Conservation (phyloP, 1,140 invertebrate genomes). For the Hylyphantes graminicola region DNA sequence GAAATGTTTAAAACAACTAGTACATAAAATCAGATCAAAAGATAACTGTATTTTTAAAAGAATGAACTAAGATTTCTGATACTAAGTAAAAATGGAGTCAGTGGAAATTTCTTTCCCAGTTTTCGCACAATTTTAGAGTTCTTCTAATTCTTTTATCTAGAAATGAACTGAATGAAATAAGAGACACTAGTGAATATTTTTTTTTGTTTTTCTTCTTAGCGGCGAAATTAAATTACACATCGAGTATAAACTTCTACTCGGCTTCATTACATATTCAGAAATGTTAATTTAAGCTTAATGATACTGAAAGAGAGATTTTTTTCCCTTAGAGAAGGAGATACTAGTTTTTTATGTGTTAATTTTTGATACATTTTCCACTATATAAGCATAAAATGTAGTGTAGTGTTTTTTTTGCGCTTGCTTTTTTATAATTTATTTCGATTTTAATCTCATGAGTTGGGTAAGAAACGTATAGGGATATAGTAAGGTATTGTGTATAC, state of each 20-base stretch:
- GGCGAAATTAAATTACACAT: conserved; percentile 47
- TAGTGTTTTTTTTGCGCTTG: no score
- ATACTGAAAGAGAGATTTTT: conserved; percentile 16
- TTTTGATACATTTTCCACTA: neutral
- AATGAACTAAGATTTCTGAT: neutral
- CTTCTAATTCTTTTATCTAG: conserved; percentile 45
- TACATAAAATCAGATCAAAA: no score
- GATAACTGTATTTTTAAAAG: no score
- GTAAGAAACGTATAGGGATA: no score
- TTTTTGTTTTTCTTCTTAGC: neutral
- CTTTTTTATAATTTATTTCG: no score
- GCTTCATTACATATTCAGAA: conserved; percentile 44
- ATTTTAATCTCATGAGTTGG: no score
- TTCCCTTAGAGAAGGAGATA: neutral
- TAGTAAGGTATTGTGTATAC: no score
- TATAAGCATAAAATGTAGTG: neutral
- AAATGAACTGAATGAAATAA: conserved; percentile 41
- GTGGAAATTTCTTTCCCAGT: conserved; percentile 38
- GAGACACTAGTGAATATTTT: neutral
- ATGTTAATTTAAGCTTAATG: conserved; percentile 52
- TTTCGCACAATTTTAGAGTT: conserved; percentile 24
- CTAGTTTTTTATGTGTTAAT: neutral
- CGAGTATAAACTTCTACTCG: neutral
- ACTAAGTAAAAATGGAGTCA: conserved; percentile 17
- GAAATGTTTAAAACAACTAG: no score